Percentiles rank a stretch among this genome's conserved stretches.
These are phyloP conservation scores for Dicyrtoma fusca DNA, from an alignment of 2,888 invertebrate species.

Conservation along the genomic window DNA sequence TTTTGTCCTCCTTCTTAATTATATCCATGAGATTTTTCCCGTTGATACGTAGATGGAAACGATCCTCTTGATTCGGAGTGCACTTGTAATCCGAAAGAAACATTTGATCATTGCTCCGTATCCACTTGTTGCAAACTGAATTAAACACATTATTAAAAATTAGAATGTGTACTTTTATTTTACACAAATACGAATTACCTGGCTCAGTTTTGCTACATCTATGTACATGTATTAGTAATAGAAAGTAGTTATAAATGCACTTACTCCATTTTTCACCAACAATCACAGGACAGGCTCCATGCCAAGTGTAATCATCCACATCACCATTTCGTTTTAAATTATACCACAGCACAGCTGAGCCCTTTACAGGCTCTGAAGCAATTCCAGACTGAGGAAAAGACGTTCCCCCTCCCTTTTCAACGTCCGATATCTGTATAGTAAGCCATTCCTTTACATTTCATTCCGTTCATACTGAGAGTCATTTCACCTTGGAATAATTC, in stretches of 20 bases:
- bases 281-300: slow-evolving; percentile 16
- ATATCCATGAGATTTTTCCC: background rate
- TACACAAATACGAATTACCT: no score
- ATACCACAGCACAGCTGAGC: slow-evolving; percentile 48
- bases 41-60: background rate
- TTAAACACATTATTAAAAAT: slow-evolving; percentile 6
- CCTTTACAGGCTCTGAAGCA: slow-evolving; percentile 41
- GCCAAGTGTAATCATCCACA: slow-evolving; percentile 41
- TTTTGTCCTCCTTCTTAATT: background rate
- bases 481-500: no score
- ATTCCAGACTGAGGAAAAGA: slow-evolving; percentile 39
- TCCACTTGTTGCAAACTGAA: slow-evolving; percentile 46
- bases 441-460: no score
- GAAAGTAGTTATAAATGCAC: background rate
- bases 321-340: slow-evolving; percentile 41
- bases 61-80: background rate
- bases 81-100: slow-evolving; percentile 1
- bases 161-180: background rate
- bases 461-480: no score
- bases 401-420: slow-evolving; percentile 19
- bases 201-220: no score
- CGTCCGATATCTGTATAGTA: slow-evolving; percentile 28
- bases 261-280: slow-evolving; percentile 40
- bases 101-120: slow-evolving; percentile 34
- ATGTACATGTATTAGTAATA: background rate